Conservation (phyloP, 2,797 vertebrate genomes). For the Mus spretus region DNA sequence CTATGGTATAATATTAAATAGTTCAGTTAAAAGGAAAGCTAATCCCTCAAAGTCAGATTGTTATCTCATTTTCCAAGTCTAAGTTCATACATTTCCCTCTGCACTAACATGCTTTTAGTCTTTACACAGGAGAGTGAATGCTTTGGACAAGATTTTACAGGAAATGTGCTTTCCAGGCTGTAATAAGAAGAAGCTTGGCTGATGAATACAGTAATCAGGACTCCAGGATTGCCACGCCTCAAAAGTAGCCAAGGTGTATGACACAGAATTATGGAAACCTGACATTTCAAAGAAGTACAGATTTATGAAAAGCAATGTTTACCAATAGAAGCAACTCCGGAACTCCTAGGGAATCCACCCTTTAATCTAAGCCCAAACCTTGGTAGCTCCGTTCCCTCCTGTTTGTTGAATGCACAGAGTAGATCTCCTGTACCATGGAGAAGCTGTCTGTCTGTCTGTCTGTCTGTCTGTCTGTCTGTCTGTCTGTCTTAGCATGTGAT, state of each 20-base stretch:
- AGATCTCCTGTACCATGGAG: neutral
- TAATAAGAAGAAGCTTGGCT: neutral
- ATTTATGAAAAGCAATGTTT: neutral
- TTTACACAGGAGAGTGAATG: neutral
- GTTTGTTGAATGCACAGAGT: conserved; percentile 10
- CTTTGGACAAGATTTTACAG: neutral
- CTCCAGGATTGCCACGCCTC: neutral
- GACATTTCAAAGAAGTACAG: neutral
- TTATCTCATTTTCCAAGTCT: neutral
- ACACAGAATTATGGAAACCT: neutral
- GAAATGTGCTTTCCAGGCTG: neutral
- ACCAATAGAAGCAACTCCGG: neutral
- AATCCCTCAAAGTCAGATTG: neutral
- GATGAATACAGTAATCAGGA: neutral
- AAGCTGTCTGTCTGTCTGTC: conserved; percentile 57
- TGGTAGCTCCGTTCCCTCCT: neutral
- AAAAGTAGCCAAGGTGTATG: neutral
- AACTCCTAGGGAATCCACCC: neutral
- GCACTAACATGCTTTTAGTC: neutral
- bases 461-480: conserved; percentile 55
- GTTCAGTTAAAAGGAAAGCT: neutral
- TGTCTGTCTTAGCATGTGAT: conserved; percentile 37
- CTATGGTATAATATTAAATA: neutral
- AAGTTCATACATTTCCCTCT: neutral
- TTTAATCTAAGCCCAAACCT: neutral